Conservation (phyloP, 2,888 invertebrate species). For the Melipona bicolor region DNA sequence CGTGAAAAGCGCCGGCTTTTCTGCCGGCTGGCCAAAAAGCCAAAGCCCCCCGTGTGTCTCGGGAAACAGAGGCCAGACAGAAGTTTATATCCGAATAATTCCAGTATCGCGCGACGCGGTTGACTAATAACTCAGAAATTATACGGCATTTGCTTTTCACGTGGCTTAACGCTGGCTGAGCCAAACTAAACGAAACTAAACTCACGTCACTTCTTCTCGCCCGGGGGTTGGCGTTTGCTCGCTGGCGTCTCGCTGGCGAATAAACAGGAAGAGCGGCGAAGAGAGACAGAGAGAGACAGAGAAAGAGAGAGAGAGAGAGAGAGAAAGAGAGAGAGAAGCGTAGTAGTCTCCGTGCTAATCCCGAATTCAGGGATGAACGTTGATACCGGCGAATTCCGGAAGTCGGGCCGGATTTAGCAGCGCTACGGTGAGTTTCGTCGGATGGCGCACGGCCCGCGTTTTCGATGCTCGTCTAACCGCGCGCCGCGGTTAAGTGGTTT, state of each 20-base stretch:
- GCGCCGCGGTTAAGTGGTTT: conserved; percentile 69
- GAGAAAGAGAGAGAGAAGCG: not conserved
- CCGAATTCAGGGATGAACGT: conserved; percentile 64
- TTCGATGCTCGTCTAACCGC: conserved; percentile 65
- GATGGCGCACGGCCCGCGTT: conserved; percentile 47
- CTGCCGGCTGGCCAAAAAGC: not conserved
- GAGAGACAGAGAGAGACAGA: not conserved
- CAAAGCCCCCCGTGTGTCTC: too few species aligned
- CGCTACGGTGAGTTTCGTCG: conserved; percentile 53
- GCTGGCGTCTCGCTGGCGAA: not conserved
- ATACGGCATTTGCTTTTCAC: conserved; percentile 54
- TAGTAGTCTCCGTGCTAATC: conserved; percentile 52
- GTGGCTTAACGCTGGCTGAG: conserved; percentile 53
- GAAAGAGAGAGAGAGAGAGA: not conserved
- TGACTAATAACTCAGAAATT: conserved; percentile 65
- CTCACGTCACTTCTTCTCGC: not conserved
- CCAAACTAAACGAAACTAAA: conserved; percentile 41
- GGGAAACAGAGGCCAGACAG: not conserved
- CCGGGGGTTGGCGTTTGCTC: not conserved
- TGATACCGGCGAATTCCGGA: conserved; percentile 65
- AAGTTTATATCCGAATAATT: conserved; percentile 44
- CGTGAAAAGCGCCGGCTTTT: not conserved
- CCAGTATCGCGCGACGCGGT: conserved; percentile 22
- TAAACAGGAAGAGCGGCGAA: not conserved
- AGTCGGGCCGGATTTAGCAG: conserved; percentile 65